Evolutionary conservation across 2,113 vertebrate species (phyloP).

Genomic region (Talpa occidentalis): DNA sequence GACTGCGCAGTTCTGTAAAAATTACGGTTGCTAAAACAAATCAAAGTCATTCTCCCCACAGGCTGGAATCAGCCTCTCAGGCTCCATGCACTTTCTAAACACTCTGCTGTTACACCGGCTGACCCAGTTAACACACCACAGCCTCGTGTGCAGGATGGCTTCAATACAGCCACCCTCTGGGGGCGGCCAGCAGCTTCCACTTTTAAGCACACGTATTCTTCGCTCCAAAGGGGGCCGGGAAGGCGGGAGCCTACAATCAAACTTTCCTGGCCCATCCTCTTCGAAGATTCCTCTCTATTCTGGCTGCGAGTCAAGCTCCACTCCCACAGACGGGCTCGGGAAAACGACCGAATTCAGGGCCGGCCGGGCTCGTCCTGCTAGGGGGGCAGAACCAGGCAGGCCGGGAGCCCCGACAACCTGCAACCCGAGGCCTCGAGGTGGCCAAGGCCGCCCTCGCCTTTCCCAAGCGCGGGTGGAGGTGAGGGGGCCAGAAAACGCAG

Average conservation of each 20-base stretch:
- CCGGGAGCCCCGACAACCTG: not conserved
- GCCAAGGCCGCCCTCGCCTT: slow-evolving; percentile 3
- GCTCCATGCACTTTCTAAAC: not conserved
- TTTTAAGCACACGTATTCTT: slow-evolving; percentile 28
- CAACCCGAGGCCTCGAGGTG: slow-evolving; percentile 3
- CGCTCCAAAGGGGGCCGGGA: not conserved
- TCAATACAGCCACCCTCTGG: not conserved
- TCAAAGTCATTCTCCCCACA: not conserved
- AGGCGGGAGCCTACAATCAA: slow-evolving; percentile 3
- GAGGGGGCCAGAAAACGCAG: not conserved
- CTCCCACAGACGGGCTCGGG: not conserved
- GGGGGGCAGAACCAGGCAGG: not conserved
- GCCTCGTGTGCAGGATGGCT: not conserved
- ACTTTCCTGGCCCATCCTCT: slow-evolving; percentile 60
- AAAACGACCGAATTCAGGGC: not conserved
- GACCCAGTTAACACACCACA: not conserved
- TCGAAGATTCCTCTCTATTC: slow-evolving; percentile 32
- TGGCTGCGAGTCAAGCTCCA: not conserved
- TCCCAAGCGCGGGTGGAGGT: not conserved
- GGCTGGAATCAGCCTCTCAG: not conserved
- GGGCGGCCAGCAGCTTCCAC: slow-evolving; percentile 14
- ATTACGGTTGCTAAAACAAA: not conserved
- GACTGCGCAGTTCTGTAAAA: slow-evolving; percentile 17
- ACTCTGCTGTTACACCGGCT: not conserved
- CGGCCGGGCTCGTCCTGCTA: not conserved